Percentiles rank a stretch among this genome's conserved stretches.
Evolutionary conservation across 2,888 invertebrate species (phyloP).

Genomic region (Drosophila anomalata): DNA sequence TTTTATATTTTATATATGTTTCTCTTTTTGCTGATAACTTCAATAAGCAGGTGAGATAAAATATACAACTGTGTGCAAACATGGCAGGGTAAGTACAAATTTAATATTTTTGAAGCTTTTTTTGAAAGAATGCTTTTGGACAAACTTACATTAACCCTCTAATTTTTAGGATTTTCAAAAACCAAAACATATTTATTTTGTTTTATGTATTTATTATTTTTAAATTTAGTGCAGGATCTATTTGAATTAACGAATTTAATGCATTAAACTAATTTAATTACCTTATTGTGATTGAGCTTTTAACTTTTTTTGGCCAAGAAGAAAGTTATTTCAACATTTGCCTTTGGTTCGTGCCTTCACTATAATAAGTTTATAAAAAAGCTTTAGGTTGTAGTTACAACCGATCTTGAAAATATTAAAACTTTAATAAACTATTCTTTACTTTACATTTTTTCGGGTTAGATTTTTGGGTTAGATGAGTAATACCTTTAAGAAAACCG

Average conservation of each 20-base stretch:
- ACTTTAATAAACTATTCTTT: background rate
- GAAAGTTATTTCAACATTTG: background rate
- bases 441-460: background rate
- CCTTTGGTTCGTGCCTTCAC: background rate
- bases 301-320: background rate
- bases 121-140: background rate
- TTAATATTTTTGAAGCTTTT: background rate
- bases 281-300: background rate
- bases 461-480: background rate
- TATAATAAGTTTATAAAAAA: background rate
- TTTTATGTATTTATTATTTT: background rate
- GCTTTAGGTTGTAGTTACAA: background rate
- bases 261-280: no score
- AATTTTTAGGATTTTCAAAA: background rate
- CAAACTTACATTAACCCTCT: conserved; percentile 1
- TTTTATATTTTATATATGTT: conserved; percentile 8
- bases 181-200: background rate
- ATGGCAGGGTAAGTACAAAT: no score
- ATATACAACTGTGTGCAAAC: background rate
- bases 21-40: conserved; percentile 43
- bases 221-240: background rate
- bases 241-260: no score
- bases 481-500: no score
- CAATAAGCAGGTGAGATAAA: conserved; percentile 23
- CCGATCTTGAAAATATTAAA: background rate